Percentiles rank a stretch among this genome's conserved stretches.
Evolutionary conservation across 1,140 invertebrate species (phyloP).

Genomic region (Drosophila fuyamai): DNA sequence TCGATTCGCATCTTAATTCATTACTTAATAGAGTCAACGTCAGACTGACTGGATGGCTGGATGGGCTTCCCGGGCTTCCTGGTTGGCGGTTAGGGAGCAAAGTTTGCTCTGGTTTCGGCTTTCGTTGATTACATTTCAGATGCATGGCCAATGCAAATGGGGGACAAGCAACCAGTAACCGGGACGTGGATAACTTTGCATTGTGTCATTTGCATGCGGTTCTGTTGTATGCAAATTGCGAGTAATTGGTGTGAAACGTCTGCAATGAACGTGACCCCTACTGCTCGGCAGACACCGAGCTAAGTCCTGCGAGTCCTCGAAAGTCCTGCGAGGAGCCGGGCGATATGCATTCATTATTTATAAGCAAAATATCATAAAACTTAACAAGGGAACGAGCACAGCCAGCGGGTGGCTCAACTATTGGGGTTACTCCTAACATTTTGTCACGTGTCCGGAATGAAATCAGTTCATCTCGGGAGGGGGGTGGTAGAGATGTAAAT

Average conservation of each 20-base stretch:
- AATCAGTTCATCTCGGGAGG: constrained; percentile 43
- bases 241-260: constrained; percentile 82
- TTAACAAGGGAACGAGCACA: constrained; percentile 28
- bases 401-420: constrained; percentile 3
- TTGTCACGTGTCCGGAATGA: constrained; percentile 66
- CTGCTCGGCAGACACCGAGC: constrained; percentile 22
- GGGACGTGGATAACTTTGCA: constrained; percentile 56
- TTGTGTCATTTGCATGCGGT: constrained; percentile 79
- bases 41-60: constrained; percentile 8
- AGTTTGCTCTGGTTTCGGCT: constrained; percentile 57
- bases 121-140: constrained; percentile 78
- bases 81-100: constrained; percentile 37
- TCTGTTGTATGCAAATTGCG: constrained; percentile 77
- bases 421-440: constrained; percentile 29
- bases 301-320: not conserved
- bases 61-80: not conserved
- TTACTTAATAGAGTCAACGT: constrained; percentile 70
- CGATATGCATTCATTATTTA: constrained; percentile 71
- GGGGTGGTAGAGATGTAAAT: not conserved
- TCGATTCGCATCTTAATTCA: constrained; percentile 76
- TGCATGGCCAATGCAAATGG: constrained; percentile 63
- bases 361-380: constrained; percentile 51
- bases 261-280: constrained; percentile 63
- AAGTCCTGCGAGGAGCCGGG: constrained; percentile 3
- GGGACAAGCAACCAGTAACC: not conserved